Evolutionary conservation across 2,113 vertebrate species (phyloP).

Genomic region (Paramisgurnus dabryanus): DNA sequence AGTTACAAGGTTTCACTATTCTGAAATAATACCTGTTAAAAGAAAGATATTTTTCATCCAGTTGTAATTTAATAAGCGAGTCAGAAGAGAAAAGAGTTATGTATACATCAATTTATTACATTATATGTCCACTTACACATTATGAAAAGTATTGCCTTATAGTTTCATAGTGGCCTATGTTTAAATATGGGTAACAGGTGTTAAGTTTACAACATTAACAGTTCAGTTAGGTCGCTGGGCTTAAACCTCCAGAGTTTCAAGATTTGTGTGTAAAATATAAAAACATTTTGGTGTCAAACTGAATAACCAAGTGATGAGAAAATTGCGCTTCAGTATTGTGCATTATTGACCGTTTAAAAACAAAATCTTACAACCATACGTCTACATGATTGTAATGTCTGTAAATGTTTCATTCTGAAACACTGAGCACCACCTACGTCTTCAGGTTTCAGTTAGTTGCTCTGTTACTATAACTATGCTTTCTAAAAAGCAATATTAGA

Average conservation of each 20-base stretch:
- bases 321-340: background rate
- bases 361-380: conserved; percentile 6
- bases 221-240: too few relatives aligned
- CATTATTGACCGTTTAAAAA: background rate
- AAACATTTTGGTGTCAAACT: background rate
- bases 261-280: background rate
- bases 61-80: too few relatives aligned
- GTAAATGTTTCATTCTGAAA: background rate
- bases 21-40: too few relatives aligned
- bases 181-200: background rate
- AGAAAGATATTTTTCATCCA: too few relatives aligned
- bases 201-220: background rate
- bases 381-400: background rate
- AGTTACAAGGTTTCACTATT: too few relatives aligned
- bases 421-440: background rate
- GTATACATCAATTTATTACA: conserved; percentile 1
- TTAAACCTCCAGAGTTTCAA: background rate
- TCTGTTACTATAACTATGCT: background rate
- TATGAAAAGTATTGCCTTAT: background rate
- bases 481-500: background rate
- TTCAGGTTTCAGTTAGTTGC: background rate
- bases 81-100: background rate
- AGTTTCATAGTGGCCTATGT: background rate
- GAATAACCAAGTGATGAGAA: background rate
- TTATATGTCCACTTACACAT: background rate